Percentiles rank a stretch among this genome's conserved stretches.
Evolutionary conservation across 2,113 vertebrate species (phyloP).

Genomic region (Orientallactaga bullata): DNA sequence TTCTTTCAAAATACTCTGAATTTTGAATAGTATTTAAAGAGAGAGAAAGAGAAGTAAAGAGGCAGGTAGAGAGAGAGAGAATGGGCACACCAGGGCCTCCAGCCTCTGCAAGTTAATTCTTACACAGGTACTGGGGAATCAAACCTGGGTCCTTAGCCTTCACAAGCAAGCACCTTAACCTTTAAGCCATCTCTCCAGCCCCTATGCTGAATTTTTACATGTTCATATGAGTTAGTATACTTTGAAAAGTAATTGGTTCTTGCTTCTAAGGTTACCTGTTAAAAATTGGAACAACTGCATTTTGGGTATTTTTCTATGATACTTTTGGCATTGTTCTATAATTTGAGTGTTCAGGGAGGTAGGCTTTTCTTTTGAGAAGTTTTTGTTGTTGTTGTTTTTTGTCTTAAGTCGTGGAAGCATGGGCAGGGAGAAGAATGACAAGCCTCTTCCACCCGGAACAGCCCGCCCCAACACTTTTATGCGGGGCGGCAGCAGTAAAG

Average conservation of each 20-base stretch:
- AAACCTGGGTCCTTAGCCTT: no score
- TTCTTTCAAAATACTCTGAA: not conserved
- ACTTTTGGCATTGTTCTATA: not conserved
- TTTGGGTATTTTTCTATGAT: not conserved
- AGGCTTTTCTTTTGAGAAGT: slow-evolving; percentile 40
- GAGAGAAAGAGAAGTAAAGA: no score
- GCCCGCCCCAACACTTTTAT: slow-evolving; percentile 88
- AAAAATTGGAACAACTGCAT: not conserved
- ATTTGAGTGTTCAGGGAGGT: not conserved
- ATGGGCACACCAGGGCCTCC: no score
- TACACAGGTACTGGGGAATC: no score
- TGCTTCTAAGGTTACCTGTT: not conserved
- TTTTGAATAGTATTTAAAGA: no score
- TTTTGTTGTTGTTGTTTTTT: slow-evolving; percentile 61
- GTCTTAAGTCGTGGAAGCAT: slow-evolving; percentile 88
- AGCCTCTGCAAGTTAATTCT: no score
- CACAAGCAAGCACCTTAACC: no score
- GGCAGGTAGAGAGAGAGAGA: no score
- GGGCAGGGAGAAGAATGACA: slow-evolving; percentile 94
- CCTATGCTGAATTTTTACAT: not conserved
- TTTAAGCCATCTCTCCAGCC: no score
- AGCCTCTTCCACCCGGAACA: slow-evolving; percentile 86
- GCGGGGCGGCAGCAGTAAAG: slow-evolving; percentile 91
- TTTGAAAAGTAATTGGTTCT: not conserved
- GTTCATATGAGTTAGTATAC: not conserved